Evolutionary conservation across 2,888 invertebrate genomes (phyloP), one percentile per base, ranked within the genome.

Genomic region (Acronicta aceris): DNA sequence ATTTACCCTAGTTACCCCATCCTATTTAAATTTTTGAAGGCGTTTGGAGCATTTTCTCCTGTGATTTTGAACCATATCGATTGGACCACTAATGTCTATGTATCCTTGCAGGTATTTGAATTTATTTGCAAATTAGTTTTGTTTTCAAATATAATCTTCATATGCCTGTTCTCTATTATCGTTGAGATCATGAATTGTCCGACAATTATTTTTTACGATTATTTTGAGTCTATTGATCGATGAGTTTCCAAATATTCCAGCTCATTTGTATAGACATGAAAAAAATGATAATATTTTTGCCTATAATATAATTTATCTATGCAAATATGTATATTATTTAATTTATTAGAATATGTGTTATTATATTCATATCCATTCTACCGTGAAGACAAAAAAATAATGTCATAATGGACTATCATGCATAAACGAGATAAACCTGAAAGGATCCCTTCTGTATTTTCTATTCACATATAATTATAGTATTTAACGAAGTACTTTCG

Each of bases 1-100:
- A 85, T 87, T 83, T 86, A 85, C 80, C 82, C 76, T 85, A 84
- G 72, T 76, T 80, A 70, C 64, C 68, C 65, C 47, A 58, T 59
- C 70, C 69, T 72, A 65, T 59, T 66, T 74, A 71, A 79, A 81
- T 54, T 67, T 71, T 71, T 63, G 63, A 75, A 77, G 43, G 68
- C 70, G 61, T 64, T 69, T 42, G 60, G 53, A 66, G 67, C 68
- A 51, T 27, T 58, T 53, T 62, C 62, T 38, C 27, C 56, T 57
- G 65, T 69, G 56, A 64, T 60, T 56, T 30, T 56, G 40, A 51
- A 71, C 69, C 68, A 72, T 80, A 78, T 78, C 71, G 55, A 65
- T 72, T 73, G 73, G 74, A 77, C 74, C 74, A 78, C 42, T 42
- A 16, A 48, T 13, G 27, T 63, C 46, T 42, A 45, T 65, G 25